Conservation (phyloP, 2,113 vertebrate species). For the Hemichromis elongatus region DNA sequence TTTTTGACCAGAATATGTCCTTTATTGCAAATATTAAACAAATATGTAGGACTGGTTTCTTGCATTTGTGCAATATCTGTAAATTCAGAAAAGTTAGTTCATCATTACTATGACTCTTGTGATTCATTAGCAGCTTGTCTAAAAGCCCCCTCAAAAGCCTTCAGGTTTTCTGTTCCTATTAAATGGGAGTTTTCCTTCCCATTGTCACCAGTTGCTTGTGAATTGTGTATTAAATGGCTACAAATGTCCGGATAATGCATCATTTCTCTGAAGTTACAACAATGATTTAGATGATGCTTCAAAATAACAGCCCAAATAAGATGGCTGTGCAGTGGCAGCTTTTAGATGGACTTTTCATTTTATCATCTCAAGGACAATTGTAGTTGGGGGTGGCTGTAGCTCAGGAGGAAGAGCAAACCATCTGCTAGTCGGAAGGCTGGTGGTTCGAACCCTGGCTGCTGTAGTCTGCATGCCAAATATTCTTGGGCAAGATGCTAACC, state of each 20-base stretch:
- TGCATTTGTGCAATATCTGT: background rate
- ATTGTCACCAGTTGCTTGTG: background rate
- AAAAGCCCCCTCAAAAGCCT: background rate
- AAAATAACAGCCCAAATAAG: background rate
- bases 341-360: background rate
- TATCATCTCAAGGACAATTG: background rate
- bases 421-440: fast-evolving
- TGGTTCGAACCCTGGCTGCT: background rate
- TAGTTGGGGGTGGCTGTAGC: fast-evolving
- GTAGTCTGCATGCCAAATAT: background rate
- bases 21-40: background rate
- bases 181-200: background rate
- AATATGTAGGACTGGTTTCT: background rate
- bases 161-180: background rate
- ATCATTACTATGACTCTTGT: background rate
- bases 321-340: background rate
- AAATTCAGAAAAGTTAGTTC: background rate
- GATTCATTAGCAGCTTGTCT: background rate
- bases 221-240: background rate
- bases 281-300: background rate
- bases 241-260: background rate
- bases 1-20: background rate
- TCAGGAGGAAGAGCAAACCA: background rate
- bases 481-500: background rate
- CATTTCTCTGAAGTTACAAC: background rate